These are phyloP conservation scores for Progne subis DNA, from an alignment of 2,113 vertebrate species.

Conservation along the genomic window DNA sequence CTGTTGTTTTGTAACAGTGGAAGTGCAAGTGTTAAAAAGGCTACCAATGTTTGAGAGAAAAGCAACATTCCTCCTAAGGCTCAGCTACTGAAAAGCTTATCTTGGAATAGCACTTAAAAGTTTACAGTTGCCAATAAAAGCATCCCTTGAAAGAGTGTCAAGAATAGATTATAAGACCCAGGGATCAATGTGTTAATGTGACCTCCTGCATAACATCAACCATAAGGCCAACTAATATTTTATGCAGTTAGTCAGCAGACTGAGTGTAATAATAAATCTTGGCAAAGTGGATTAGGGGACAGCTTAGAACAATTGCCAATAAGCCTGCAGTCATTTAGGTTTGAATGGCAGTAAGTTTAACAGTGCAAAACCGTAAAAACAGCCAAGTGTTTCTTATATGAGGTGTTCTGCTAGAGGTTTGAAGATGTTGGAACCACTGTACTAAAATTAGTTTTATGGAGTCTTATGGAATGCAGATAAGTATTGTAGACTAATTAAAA, in stretches of 20 bases:
- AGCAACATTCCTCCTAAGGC: neutral
- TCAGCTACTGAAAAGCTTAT: neutral
- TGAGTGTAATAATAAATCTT: constrained; percentile 9
- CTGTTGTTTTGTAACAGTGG: neutral
- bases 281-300: neutral
- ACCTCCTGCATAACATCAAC: neutral
- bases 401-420: neutral
- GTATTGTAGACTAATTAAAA: neutral
- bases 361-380: neutral
- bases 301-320: neutral
- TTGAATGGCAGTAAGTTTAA: neutral
- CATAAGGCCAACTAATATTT: neutral
- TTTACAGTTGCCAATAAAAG: neutral
- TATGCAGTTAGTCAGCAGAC: neutral
- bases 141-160: neutral
- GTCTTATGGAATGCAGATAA: neutral
- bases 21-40: neutral
- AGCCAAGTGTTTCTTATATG: neutral
- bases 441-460: neutral
- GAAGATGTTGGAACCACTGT: neutral
- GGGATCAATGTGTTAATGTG: neutral
- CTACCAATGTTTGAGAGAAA: neutral
- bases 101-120: neutral
- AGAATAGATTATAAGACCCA: neutral
- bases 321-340: neutral